These are phyloP conservation scores for Orchesella flavescens DNA, from an alignment of 2,888 invertebrate genomes.

Conservation along the genomic window DNA sequence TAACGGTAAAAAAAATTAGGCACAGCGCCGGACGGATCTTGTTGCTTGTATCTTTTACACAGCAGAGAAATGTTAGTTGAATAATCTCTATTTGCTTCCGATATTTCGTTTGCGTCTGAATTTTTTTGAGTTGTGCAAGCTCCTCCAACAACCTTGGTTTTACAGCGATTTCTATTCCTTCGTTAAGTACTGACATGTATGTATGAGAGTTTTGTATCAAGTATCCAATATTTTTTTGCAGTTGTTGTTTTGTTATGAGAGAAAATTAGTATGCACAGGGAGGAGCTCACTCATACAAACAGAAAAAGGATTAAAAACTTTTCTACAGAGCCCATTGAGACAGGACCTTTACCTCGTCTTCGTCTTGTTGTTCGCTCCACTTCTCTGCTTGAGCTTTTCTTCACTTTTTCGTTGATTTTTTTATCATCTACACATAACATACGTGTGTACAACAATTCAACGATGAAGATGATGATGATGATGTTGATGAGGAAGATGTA, in stretches of 20 bases:
- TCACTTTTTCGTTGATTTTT: neutral
- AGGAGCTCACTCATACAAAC: neutral
- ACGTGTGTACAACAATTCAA: neutral
- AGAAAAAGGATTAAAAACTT: slow-evolving; percentile 29
- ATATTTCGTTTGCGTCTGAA: too few relatives aligned
- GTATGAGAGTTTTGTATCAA: too few relatives aligned
- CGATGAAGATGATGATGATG: slow-evolving; percentile 10
- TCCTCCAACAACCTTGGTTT: neutral
- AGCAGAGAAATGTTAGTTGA: too few relatives aligned
- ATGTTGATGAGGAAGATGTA: neutral
- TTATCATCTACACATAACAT: slow-evolving; percentile 4
- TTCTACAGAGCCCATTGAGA: slow-evolving; percentile 36
- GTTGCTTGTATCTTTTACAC: too few relatives aligned
- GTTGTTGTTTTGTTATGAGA: slow-evolving; percentile 5
- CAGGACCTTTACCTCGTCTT: slow-evolving; percentile 51
- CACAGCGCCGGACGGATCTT: neutral
- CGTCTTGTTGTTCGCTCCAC: slow-evolving; percentile 53
- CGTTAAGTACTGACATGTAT: too few relatives aligned
- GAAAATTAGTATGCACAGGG: neutral
- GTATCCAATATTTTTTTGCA: neutral
- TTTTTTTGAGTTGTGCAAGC: neutral
- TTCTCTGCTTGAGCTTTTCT: slow-evolving; percentile 32
- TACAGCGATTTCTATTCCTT: too few relatives aligned
- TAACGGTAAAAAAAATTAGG: slow-evolving; percentile 23
- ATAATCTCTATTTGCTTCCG: too few relatives aligned